Evolutionary conservation across 2,888 invertebrate genomes (phyloP), one percentile per base, ranked within the genome.

Genomic region (Acrobasis suavella): DNA sequence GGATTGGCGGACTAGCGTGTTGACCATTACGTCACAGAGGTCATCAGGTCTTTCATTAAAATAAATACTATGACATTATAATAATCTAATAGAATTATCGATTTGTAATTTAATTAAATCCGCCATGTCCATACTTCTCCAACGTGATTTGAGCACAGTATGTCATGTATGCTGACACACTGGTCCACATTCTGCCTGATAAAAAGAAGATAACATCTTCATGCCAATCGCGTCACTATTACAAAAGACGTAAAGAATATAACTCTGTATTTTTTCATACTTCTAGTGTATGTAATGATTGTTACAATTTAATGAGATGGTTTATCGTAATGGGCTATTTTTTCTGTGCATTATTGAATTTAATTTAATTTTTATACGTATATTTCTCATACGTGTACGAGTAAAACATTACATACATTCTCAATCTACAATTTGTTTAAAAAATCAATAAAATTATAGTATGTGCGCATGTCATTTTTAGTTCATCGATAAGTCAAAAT

Each of bases 101-200:
- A n/a, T n/a, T n/a, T n/a, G n/a, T n/a, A 32, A 32, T 32, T 32
- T 32, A 14, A 14, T 1, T 2, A 46, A 17, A 17, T 3, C 22
- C 5, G 56, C 7, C 56, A 17, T 56, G 15, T 56, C 56, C 42
- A 22, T 56, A 56, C 9, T 2, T 8, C 2, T 14, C 42, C 42
- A 42, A 42, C 39, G 42, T 39, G 7, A 17, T 61, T 46, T 60
- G 49, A 61, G 62, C 62, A 56, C 62, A 70, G 65, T 69, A 65
- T 72, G 70, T 69, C 72, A 70, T 67, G 64, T 64, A 22, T 32
- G 67, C 65, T 72, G 77, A 67, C 73, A 75, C 69, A 78, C 73
- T 78, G 72, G 66, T 70, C 78, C 62, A 78, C 72, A 75, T 77
- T 58, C 67, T 46, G 22, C 60, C 66, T 65, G 70, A 71, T 74